These are phyloP conservation scores for Ditylenchus weischeri DNA, from an alignment of 2,888 invertebrate genomes.

Conservation along the genomic window DNA sequence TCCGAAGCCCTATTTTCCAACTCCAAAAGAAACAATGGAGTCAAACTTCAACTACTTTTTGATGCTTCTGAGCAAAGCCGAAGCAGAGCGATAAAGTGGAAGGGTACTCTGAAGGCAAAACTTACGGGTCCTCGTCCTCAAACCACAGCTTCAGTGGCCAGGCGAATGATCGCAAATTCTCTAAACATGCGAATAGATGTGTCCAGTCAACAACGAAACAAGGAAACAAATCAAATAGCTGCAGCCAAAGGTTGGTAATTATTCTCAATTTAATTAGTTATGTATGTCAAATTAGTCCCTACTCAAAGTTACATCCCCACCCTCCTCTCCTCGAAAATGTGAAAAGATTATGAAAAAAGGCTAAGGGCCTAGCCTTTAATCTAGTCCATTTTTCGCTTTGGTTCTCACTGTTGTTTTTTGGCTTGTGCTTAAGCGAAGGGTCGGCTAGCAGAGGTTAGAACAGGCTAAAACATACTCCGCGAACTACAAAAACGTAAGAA, in stretches of 20 bases:
- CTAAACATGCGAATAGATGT: slow-evolving; percentile 12
- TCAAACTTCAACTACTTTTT: slow-evolving; percentile 1
- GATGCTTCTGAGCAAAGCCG: slow-evolving; percentile 1
- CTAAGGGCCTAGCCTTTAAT: too few species aligned
- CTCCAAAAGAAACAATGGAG: not conserved
- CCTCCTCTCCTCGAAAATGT: too few species aligned
- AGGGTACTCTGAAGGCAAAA: slow-evolving; percentile 12
- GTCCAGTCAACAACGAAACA: slow-evolving; percentile 9
- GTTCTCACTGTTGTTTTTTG: too few species aligned
- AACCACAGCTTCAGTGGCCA: slow-evolving; percentile 16
- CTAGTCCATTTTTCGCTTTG: too few species aligned
- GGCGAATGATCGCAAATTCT: slow-evolving; percentile 19
- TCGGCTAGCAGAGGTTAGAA: too few species aligned
- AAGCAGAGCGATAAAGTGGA: not conserved
- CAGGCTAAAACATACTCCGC: too few species aligned
- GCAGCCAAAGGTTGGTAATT: slow-evolving; percentile 21
- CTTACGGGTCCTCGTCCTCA: slow-evolving; percentile 7
- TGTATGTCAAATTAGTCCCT: too few species aligned
- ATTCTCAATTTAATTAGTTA: not conserved
- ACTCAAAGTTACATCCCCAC: too few species aligned
- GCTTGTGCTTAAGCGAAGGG: too few species aligned
- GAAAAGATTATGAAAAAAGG: too few species aligned
- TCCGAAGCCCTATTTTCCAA: slow-evolving; percentile 16
- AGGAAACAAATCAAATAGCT: slow-evolving; percentile 10
- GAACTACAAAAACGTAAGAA: too few species aligned